These are phyloP conservation scores for Lytechinus variegatus DNA, from an alignment of 35 echinoderm and acorn worm genomes.

Conservation along the genomic window DNA sequence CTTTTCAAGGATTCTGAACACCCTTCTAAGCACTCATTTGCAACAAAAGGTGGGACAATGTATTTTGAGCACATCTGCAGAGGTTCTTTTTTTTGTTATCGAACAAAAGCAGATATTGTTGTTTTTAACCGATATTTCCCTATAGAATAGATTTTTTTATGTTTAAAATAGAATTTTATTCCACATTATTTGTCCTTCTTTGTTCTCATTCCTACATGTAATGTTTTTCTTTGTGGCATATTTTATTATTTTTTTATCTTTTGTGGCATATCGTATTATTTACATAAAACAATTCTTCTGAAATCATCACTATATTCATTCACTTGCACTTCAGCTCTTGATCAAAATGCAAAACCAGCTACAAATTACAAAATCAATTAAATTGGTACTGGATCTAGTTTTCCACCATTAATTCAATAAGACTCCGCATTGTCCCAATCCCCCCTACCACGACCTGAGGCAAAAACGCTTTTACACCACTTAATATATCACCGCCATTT, in stretches of 20 bases:
- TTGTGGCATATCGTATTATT: no score
- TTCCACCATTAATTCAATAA: neutral
- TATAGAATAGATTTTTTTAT: no score
- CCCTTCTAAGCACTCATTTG: neutral
- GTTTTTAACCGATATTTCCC: neutral
- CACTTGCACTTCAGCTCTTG: neutral
- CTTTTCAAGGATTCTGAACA: constrained; percentile 11
- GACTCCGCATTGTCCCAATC: neutral
- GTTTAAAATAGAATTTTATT: no score
- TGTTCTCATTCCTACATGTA: no score
- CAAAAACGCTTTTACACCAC: neutral
- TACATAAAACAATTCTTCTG: neutral
- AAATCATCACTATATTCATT: neutral
- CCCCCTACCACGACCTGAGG: neutral
- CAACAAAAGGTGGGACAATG: neutral
- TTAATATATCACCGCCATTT: neutral
- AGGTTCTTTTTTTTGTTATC: neutral
- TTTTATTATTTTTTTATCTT: no score
- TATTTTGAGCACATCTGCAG: neutral
- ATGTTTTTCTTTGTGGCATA: no score
- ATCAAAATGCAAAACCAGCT: neutral
- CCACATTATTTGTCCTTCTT: neutral
- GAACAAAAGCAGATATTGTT: neutral
- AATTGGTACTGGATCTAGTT: neutral
- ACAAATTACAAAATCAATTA: constrained; percentile 21